A percentile compares a stretch with the other conserved stretches of the same genome.
Conservation (phyloP, 2,113 vertebrate genomes). For the Diadophis punctatus region DNA sequence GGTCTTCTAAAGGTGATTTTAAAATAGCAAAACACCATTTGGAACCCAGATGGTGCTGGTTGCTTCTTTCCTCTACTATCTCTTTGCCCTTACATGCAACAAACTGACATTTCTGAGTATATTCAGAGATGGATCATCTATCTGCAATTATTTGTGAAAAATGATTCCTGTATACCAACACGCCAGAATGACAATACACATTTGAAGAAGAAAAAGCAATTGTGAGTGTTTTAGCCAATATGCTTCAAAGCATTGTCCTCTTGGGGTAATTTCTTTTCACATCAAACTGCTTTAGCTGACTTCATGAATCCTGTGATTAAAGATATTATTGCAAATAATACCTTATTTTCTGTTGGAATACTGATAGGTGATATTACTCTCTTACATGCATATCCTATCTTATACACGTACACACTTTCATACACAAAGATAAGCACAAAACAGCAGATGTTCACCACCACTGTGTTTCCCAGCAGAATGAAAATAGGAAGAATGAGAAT, state of each 20-base stretch:
- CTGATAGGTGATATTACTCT: not conserved
- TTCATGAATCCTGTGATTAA: not conserved
- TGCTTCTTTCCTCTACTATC: not conserved
- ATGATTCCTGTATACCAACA: not conserved
- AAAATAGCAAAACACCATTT: not conserved
- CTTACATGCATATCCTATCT: not conserved
- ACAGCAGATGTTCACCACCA: not conserved
- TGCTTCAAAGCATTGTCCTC: not conserved
- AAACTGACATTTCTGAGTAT: not conserved
- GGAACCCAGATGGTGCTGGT: not conserved
- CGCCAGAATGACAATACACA: not conserved
- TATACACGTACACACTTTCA: not conserved
- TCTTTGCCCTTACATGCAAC: not conserved
- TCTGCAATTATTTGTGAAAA: not conserved
- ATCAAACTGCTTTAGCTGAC: not conserved
- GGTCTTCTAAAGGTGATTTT: not conserved
- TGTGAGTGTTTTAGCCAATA: not conserved
- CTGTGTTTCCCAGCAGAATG: not conserved
- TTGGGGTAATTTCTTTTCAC: not conserved
- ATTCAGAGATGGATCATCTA: not conserved
- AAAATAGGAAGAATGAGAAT: not conserved
- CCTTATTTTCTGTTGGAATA: not conserved
- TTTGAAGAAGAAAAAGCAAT: not conserved
- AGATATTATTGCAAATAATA: not conserved
- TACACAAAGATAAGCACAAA: not conserved